phyloP scores from a whole-genome alignment of 2,888 invertebrate genomes.

The Oligia fasciuncula region DNA sequence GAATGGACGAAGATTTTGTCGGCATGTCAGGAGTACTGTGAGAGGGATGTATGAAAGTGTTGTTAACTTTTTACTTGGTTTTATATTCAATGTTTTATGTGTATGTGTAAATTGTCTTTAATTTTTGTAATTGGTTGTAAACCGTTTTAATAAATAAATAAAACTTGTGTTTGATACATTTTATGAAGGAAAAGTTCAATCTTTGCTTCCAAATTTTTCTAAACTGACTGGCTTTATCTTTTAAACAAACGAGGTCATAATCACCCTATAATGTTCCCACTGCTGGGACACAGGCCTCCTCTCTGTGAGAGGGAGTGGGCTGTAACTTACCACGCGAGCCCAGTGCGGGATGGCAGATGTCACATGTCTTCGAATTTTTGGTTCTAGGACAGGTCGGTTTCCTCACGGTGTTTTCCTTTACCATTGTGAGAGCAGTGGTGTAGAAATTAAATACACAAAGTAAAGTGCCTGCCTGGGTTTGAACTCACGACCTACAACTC shows the following conservation, averaged over 20 bases:
- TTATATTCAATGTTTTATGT: too few relatives aligned
- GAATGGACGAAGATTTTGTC: too few relatives aligned
- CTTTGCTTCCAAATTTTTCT: not conserved
- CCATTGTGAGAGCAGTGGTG: not conserved
- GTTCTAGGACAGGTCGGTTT: not conserved
- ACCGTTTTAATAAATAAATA: too few relatives aligned
- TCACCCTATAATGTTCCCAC: too few relatives aligned
- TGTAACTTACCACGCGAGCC: not conserved
- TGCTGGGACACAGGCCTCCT: not conserved
- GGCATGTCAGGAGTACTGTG: too few relatives aligned
- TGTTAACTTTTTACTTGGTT: too few relatives aligned
- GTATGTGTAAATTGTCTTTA: too few relatives aligned
- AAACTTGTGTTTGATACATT: not conserved
- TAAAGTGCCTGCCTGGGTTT: not conserved
- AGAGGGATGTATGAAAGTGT: too few relatives aligned
- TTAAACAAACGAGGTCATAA: not conserved
- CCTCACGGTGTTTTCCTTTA: not conserved
- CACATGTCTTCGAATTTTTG: not conserved
- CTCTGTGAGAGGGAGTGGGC: not conserved
- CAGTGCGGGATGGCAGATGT: not conserved
- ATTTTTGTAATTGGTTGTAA: too few relatives aligned
- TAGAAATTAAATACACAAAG: not conserved
- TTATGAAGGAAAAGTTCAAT: too few relatives aligned
- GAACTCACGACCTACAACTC: not conserved
- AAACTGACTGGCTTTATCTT: not conserved